Evolutionary conservation across 2,888 invertebrate species (phyloP), one percentile per base, ranked within the genome.

Genomic region (Cephus spinipes): DNA sequence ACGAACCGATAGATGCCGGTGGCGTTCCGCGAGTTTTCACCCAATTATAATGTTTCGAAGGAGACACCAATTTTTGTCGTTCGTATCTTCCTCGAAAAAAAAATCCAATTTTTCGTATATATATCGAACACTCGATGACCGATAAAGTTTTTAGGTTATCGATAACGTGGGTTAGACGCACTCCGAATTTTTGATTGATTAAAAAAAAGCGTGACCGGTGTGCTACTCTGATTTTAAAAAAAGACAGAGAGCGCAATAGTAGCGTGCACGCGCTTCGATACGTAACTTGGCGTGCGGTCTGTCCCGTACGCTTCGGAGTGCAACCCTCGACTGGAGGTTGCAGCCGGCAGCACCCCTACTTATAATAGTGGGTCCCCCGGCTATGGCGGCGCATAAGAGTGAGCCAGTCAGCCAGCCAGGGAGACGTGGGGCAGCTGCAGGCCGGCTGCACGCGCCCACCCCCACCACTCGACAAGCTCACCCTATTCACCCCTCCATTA

Each of bases 371-470:
- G 89, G 79, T 68, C 78, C 74, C 79, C 73, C 92, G 92, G 92
- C 92, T 92, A 92, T 92, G 92, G 91, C 89, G 74, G 73, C 35
- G 74, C 69, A 76, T 68, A 77, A 75, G 76, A 55, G 34, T 69
- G 73, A 77, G 69, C 73, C 75, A 76, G 77, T 32, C 74, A 34
- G 75, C 68, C 76, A 36, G 30, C 36, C 35, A 55, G 78, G 68
- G 73, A 71, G 30, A 73, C 33, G 86, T 84, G 86, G 87, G 86
- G 89, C 90, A 90, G 90, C 90, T 90, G 90, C 90, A 90, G 89
- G 90, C 90, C 90, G 90, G 89, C 91, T 91, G 90, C 91, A 91
- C 90, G 93, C 93, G 88, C 93, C 93, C 69, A 93, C 92, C 84
- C 93, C 93, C 87, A 93, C 93, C 32, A 93, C 90, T 79, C 31